phyloP scores from a whole-genome alignment of 2,113 vertebrate genomes.

The Neofelis nebulosa region DNA sequence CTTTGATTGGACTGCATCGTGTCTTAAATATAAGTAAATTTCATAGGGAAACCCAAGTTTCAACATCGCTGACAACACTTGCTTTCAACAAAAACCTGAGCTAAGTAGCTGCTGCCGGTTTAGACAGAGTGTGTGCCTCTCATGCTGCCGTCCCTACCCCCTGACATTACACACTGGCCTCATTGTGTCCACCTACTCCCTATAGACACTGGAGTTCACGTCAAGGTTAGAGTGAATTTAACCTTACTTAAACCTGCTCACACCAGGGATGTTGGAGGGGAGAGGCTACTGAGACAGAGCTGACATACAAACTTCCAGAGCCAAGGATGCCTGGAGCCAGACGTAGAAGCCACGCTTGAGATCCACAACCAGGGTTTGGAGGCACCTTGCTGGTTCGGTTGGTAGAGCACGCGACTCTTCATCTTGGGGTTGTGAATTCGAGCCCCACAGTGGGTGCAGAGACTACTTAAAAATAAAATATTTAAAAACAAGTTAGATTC shows the following conservation, averaged over 20 bases:
- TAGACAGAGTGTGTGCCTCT: not conserved
- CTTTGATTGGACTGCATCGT: not conserved
- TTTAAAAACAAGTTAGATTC: not conserved
- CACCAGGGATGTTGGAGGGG: not conserved
- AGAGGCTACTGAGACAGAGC: not conserved
- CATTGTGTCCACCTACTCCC: not conserved
- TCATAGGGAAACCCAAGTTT: not conserved
- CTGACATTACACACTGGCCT: not conserved
- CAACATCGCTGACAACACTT: not conserved
- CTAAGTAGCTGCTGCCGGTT: not conserved
- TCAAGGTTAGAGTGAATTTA: not conserved
- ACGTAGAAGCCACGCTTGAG: not conserved
- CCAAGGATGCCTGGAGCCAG: not conserved
- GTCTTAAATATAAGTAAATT: not conserved
- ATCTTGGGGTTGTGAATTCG: not conserved
- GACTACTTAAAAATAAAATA: not conserved
- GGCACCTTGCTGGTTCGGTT: not conserved
- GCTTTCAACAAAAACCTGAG: not conserved
- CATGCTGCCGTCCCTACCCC: not conserved
- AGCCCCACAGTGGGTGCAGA: not conserved
- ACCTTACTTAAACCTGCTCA: not conserved
- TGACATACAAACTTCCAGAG: not conserved
- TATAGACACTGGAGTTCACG: not conserved
- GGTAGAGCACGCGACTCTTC: not conserved
- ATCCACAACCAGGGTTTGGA: not conserved